These are phyloP conservation scores for Anguilla anguilla DNA, from an alignment of 2,797 vertebrate genomes.

Conservation along the genomic window DNA sequence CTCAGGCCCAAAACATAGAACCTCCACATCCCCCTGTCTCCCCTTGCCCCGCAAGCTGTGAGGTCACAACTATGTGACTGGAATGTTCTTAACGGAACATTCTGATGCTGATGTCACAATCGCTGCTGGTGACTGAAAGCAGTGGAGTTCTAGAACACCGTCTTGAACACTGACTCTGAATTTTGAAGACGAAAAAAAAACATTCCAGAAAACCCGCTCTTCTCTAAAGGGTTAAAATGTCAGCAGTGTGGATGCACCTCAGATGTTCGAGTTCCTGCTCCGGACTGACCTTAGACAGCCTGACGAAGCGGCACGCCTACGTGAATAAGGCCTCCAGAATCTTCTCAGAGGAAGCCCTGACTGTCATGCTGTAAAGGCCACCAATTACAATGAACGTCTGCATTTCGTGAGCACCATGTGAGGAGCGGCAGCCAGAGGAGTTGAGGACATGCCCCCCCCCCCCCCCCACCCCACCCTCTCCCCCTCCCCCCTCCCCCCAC, in stretches of 20 bases:
- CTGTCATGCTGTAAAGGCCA: background rate
- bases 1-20: background rate
- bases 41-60: background rate
- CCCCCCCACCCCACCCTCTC: background rate
- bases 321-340: background rate
- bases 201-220: too few species aligned
- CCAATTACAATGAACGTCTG: background rate
- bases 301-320: background rate
- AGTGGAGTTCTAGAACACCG: too few species aligned
- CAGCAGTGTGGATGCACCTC: too few species aligned
- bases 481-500: background rate
- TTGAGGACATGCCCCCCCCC: background rate
- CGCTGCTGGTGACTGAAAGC: too few species aligned
- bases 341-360: background rate
- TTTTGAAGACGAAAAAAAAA: background rate
- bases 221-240: too few species aligned
- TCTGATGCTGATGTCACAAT: too few species aligned
- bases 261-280: too few species aligned
- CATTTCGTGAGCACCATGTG: background rate
- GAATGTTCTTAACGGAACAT: too few species aligned
- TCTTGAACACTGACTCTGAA: too few species aligned
- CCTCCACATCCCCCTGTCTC: background rate
- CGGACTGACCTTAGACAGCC: too few species aligned
- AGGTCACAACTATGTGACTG: too few species aligned
- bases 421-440: background rate